These are phyloP conservation scores for Stichodactyla mertensii DNA, from an alignment of 64 coral and sea anemone species.

Conservation along the genomic window DNA sequence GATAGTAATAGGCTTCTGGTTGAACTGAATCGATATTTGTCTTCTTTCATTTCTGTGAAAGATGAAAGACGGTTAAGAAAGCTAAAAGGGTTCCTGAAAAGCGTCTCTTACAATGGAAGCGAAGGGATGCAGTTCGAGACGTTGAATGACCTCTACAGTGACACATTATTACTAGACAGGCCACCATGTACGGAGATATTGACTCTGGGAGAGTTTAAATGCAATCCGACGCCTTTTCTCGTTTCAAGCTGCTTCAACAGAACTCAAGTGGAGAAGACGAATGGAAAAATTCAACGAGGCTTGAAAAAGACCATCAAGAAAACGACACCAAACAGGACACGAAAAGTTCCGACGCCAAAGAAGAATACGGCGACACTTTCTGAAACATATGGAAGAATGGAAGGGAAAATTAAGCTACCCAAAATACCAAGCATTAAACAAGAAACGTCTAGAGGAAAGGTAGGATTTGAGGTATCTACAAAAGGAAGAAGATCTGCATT, in stretches of 20 bases:
- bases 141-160: conserved; percentile 69
- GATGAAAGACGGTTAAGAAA: conserved; percentile 83
- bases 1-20: too few species aligned
- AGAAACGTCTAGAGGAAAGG: not conserved
- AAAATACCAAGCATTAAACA: not conserved
- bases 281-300: not conserved
- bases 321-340: not conserved
- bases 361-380: not conserved
- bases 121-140: conserved; percentile 70
- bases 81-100: conserved; percentile 85
- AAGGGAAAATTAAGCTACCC: not conserved
- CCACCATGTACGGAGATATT: conserved; percentile 62
- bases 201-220: conserved; percentile 56
- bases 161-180: conserved; percentile 66
- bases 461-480: not conserved
- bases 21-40: not conserved
- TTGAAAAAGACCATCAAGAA: not conserved
- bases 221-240: conserved; percentile 83
- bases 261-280: conserved; percentile 34
- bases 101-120: conserved; percentile 81
- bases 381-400: not conserved
- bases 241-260: conserved; percentile 90
- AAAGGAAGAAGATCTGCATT: not conserved
- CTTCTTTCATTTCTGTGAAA: not conserved
- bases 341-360: not conserved